A percentile compares a stretch with the other conserved stretches of the same genome.
Conservation (phyloP, 1,140 invertebrate species). For the Latrodectus geometricus region DNA sequence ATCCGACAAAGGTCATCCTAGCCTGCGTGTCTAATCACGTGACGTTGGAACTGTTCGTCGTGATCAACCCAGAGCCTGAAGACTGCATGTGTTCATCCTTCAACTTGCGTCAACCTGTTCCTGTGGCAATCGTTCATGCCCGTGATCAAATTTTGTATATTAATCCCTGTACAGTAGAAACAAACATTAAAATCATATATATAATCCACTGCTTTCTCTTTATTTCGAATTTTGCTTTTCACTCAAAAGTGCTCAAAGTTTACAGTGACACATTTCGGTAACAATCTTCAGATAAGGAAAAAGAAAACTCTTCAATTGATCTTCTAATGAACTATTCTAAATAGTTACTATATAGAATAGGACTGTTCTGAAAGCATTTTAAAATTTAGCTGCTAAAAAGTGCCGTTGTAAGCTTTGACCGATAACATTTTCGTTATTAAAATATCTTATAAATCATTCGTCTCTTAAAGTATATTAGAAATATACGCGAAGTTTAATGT, state of each 20-base stretch:
- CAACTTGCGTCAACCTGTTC: slow-evolving; percentile 44
- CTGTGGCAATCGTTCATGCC: slow-evolving; percentile 57
- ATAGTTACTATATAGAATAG: no score
- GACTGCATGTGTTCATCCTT: slow-evolving; percentile 31
- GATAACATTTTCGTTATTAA: no score
- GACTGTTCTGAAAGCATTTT: no score
- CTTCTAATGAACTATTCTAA: no score
- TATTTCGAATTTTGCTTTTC: slow-evolving; percentile 1
- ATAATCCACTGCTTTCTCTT: slow-evolving; percentile 14
- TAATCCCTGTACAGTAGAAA: slow-evolving; percentile 62
- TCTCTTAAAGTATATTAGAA: no score
- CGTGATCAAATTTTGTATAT: slow-evolving; percentile 62
- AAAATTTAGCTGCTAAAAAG: no score
- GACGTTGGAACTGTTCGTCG: neutral
- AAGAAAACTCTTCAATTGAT: no score
- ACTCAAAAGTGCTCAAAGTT: neutral
- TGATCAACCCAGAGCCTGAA: slow-evolving; percentile 25
- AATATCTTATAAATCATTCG: no score
- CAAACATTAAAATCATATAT: slow-evolving; percentile 60
- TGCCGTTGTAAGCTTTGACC: no score
- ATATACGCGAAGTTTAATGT: no score
- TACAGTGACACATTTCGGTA: no score
- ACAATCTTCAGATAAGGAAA: no score
- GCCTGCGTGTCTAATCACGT: neutral
- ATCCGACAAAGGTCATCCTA: neutral